Base-by-base conservation (phyloP, 2,113 vertebrate species). In the Alethe diademata region DNA sequence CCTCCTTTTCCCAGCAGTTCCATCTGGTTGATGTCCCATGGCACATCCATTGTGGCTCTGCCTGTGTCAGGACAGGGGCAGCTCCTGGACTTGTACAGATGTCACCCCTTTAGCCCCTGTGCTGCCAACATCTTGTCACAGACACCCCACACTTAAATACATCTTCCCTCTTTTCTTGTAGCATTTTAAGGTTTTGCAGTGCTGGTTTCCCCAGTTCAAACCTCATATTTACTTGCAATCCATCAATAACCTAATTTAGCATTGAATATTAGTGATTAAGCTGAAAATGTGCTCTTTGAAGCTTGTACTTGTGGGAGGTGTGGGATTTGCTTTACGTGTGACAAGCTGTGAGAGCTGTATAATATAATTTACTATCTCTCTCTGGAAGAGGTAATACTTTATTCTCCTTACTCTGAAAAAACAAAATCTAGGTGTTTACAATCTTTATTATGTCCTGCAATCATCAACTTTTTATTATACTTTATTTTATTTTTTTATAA, bases 201-300 rank as follows among this genome's bases (percentile, higher is more conserved):
- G 11, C 45, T 65, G 57, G 5, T 11, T 88, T 88, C 33, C 29
- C 17, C 29, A 40, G 15, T 72, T 79, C 35, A 61, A 61, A 85
- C 60, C 20, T 75, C 22, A 4, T 58, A 28, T 82, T 92, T 85
- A 35, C 58, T 85, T 95, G 19, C 56, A 90, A 91, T 60, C 48
- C 53, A 92, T 69, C 73, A 74, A 74, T 91, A 94, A 86, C 43
- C 76, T 58, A 80, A 81, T 81, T 87, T 87, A 78, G 85, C 71
- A 57, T 36, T 73, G 56, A 69, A 83, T 93, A 57, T 91, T n/a
- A 14, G n/a, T 69, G 70, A 92, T 94, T 89, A 85, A 47, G 42
- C 61, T 88, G 78, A 69, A 85, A 88, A 67, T 47, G 14, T 73
- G 45, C n/a, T 83, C 17, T 80, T 35, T 83, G 66, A 91, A 88